These are phyloP conservation scores for Andrena fulva DNA, from an alignment of 2,888 invertebrate genomes.

Conservation along the genomic window DNA sequence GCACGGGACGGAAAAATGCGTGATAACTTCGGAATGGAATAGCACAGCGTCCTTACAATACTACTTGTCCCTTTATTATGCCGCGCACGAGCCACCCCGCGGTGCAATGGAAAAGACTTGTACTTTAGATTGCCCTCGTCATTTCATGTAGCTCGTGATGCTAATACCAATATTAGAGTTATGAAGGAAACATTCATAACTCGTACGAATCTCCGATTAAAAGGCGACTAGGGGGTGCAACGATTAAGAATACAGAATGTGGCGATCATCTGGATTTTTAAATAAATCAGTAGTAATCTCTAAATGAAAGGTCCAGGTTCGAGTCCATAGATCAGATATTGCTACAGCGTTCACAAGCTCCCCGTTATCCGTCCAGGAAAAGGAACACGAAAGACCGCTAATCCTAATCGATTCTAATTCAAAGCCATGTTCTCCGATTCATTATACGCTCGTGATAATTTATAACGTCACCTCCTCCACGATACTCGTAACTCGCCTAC, in stretches of 20 bases:
- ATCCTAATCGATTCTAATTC: neutral
- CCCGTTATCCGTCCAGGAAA: neutral
- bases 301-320: no score
- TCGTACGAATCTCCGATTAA: neutral
- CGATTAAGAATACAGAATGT: no score
- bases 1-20: slow-evolving; percentile 25
- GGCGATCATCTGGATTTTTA: no score
- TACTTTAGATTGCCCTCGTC: neutral
- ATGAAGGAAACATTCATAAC: neutral
- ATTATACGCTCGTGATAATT: slow-evolving; percentile 29
- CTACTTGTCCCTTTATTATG: slow-evolving; percentile 15
- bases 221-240: no score
- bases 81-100: slow-evolving; percentile 1
- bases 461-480: neutral
- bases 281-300: no score
- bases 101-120: neutral
- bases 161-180: neutral
- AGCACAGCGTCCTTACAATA: neutral
- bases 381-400: neutral
- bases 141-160: neutral
- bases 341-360: neutral
- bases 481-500: slow-evolving; percentile 4
- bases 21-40: slow-evolving; percentile 37
- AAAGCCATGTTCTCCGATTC: slow-evolving; percentile 13
- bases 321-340: no score